Percentiles rank a stretch among this genome's conserved stretches.
Evolutionary conservation across 2,113 vertebrate genomes (phyloP).

Genomic region (Riparia riparia): DNA sequence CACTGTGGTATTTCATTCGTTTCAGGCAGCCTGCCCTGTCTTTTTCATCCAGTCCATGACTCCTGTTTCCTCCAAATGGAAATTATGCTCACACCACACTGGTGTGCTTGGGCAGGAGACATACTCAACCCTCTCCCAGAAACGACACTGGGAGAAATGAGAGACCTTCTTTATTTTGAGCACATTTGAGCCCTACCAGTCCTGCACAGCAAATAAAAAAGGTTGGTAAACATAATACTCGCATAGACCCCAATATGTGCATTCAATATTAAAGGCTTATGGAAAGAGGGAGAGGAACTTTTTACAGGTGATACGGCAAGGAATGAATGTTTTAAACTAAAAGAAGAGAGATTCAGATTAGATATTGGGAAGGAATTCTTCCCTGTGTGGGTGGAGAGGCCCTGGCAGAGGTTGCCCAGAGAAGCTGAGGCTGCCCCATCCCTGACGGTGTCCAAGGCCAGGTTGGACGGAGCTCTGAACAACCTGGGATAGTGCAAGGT

Average conservation of each 20-base stretch:
- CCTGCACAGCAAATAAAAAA: neutral
- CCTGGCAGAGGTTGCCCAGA: neutral
- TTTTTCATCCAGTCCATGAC: neutral
- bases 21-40: neutral
- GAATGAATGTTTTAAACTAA: neutral
- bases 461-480: accelerated
- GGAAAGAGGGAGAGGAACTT: neutral
- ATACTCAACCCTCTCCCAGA: neutral
- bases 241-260: neutral
- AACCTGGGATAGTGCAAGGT: accelerated
- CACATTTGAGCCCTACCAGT: neutral
- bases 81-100: neutral
- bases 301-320: accelerated
- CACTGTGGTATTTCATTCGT: neutral
- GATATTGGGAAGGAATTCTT: neutral
- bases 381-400: neutral
- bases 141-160: neutral
- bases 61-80: neutral
- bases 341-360: neutral
- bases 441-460: neutral
- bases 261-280: neutral
- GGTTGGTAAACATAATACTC: neutral
- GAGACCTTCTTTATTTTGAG: neutral
- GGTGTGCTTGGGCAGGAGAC: neutral
- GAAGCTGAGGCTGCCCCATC: neutral